These are phyloP conservation scores for Mya arenaria DNA, from an alignment of 1,140 invertebrate genomes.

Conservation along the genomic window DNA sequence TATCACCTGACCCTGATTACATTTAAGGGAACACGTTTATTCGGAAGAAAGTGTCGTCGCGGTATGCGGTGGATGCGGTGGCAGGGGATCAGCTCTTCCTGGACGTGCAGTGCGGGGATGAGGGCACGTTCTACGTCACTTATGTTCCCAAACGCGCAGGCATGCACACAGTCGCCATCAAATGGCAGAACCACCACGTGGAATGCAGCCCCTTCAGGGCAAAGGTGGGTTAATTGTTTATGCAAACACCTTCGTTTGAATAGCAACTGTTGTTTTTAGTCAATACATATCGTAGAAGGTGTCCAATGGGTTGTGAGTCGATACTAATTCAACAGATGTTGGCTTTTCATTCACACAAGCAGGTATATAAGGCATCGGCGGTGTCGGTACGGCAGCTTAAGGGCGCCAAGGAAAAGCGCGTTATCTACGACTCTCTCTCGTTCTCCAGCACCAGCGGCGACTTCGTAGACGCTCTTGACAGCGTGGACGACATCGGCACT, in stretches of 20 bases:
- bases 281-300: too few relatives aligned
- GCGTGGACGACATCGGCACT: too few relatives aligned
- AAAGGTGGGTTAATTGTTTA: slow-evolving; percentile 59
- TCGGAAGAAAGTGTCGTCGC: slow-evolving; percentile 68
- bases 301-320: too few relatives aligned
- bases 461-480: not conserved
- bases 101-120: slow-evolving; percentile 68
- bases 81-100: slow-evolving; percentile 67
- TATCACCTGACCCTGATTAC: too few relatives aligned
- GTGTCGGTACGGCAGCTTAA: slow-evolving; percentile 9
- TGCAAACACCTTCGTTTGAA: too few relatives aligned
- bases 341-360: too few relatives aligned
- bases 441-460: slow-evolving; percentile 51
- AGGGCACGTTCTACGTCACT: slow-evolving; percentile 71
- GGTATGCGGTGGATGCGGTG: slow-evolving; percentile 53
- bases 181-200: slow-evolving; percentile 67
- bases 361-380: slow-evolving; percentile 43
- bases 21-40: slow-evolving; percentile 70
- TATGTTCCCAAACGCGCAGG: slow-evolving; percentile 73
- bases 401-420: slow-evolving; percentile 53
- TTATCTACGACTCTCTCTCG: slow-evolving; percentile 60
- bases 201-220: slow-evolving; percentile 74
- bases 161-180: slow-evolving; percentile 68
- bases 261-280: too few relatives aligned
- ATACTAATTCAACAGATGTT: too few relatives aligned